Percentiles rank a stretch among this genome's conserved stretches.
Conservation (phyloP, 2,113 vertebrate genomes). For the Chrysemys picta region DNA sequence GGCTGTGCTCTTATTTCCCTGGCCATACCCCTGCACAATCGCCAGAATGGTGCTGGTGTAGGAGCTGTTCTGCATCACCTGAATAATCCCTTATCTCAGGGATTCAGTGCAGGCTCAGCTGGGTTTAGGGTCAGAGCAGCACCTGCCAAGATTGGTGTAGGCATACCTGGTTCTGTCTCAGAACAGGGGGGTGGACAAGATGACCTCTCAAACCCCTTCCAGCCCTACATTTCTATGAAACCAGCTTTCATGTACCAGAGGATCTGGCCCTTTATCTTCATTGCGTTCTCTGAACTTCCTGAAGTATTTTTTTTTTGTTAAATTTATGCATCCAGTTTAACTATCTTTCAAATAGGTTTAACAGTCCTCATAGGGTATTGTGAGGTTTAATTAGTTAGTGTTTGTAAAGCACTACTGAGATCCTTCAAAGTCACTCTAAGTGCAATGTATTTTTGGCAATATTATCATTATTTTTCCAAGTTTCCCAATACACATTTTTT, state of each 20-base stretch:
- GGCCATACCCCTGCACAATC: neutral
- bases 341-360: neutral
- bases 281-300: neutral
- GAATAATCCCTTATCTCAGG: neutral
- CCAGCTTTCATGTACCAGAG: rapidly evolving
- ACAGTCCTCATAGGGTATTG: neutral
- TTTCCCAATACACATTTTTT: neutral
- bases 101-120: neutral
- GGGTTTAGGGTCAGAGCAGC: neutral
- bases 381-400: neutral
- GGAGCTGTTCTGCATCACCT: neutral
- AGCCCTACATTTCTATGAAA: neutral
- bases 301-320: neutral
- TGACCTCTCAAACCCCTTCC: neutral
- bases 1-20: neutral
- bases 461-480: neutral
- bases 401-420: neutral
- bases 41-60: neutral
- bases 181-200: neutral
- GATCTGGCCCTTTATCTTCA: rapidly evolving
- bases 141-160: rapidly evolving
- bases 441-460: neutral
- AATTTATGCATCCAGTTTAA: neutral
- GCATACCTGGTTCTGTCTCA: neutral
- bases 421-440: conserved; percentile 12